These are phyloP conservation scores for Galeopsomyia nigrocyanea DNA, from an alignment of 2,888 invertebrate species.

Conservation along the genomic window DNA sequence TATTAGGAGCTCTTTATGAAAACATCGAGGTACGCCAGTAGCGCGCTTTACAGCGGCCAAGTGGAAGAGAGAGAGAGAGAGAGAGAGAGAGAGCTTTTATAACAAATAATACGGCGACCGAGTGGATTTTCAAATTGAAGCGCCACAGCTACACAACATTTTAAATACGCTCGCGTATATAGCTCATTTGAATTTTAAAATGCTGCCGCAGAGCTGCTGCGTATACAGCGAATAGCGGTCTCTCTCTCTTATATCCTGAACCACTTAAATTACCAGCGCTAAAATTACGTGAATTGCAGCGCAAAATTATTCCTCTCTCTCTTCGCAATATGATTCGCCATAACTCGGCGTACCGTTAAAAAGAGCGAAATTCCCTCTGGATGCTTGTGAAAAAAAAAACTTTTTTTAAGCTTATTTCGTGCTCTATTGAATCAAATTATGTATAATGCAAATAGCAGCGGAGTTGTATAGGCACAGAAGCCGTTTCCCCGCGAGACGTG, in stretches of 20 bases:
- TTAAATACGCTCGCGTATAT: conserved; percentile 16
- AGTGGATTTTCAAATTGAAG: too few species aligned
- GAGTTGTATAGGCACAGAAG: too few species aligned
- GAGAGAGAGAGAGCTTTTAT: too few species aligned
- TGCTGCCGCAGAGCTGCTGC: not conserved
- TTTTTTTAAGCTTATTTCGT: conserved; percentile 5
- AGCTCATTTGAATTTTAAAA: conserved; percentile 33
- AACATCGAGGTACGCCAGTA: too few species aligned
- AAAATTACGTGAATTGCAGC: conserved; percentile 27
- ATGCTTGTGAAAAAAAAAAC: not conserved
- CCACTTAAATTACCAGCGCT: conserved; percentile 25
- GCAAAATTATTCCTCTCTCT: conserved; percentile 8
- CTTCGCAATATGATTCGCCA: not conserved
- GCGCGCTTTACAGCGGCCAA: too few species aligned
- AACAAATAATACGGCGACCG: too few species aligned
- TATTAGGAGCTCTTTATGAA: too few species aligned
- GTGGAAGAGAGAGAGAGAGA: too few species aligned
- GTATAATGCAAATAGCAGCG: too few species aligned
- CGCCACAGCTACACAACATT: not conserved
- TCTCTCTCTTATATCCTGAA: not conserved
- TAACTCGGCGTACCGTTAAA: conserved; percentile 16
- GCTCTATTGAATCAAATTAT: not conserved
- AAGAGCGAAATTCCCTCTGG: conserved; percentile 12
- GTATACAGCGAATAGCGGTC: not conserved
- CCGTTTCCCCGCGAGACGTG: too few species aligned